Evolutionary conservation across 2,797 vertebrate species (phyloP).

Genomic region (Hozukius guyotensis): DNA sequence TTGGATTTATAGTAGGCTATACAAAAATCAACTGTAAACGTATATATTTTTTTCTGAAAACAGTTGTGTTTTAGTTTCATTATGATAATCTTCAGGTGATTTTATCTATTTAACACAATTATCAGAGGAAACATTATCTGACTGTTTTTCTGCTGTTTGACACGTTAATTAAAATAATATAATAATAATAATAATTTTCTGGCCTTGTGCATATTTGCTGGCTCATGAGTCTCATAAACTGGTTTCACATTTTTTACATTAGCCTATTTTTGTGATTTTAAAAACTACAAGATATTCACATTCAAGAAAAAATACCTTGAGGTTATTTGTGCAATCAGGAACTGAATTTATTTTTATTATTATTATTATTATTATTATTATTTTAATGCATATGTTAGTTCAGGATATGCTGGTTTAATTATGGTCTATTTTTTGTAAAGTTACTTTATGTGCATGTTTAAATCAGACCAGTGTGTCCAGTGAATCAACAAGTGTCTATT

Average conservation of each 20-base stretch:
- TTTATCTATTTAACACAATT: not conserved
- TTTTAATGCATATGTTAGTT: not conserved
- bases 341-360: too few species aligned
- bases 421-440: not conserved
- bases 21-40: not conserved
- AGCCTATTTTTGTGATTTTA: too few species aligned
- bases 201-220: not conserved
- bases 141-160: not conserved
- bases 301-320: not conserved
- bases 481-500: constrained; percentile 43
- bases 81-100: not conserved
- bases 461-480: not conserved
- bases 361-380: too few species aligned
- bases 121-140: not conserved
- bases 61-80: not conserved
- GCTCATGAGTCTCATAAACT: not conserved
- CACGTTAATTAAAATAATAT: not conserved
- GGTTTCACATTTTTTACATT: not conserved
- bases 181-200: not conserved
- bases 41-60: not conserved
- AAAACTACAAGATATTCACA: not conserved
- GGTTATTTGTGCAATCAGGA: not conserved
- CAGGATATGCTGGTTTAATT: not conserved
- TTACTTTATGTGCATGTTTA: not conserved
- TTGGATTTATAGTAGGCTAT: not conserved